Evolutionary conservation across 2,797 vertebrate species (phyloP).

Genomic region (Lates japonicus): DNA sequence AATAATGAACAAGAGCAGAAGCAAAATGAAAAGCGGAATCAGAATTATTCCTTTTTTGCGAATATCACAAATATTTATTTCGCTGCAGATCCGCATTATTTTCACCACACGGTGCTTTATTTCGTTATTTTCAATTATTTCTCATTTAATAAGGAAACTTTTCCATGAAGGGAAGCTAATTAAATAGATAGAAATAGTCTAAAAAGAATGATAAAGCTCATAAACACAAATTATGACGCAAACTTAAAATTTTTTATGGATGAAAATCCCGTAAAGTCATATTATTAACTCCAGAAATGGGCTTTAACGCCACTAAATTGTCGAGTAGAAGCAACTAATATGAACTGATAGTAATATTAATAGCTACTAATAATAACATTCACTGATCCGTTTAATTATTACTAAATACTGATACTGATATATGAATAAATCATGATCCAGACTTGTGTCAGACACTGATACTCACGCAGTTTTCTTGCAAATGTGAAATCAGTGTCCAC

Average conservation of each 20-base stretch:
- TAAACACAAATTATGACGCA: not conserved
- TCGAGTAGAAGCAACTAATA: not conserved
- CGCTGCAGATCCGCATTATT: not conserved
- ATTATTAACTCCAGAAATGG: not conserved
- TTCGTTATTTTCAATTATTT: not conserved
- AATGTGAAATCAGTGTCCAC: slow-evolving; percentile 19
- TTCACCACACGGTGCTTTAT: not conserved
- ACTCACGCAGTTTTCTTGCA: slow-evolving; percentile 42
- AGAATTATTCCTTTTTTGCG: not conserved
- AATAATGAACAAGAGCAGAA: not conserved
- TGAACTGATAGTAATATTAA: not conserved
- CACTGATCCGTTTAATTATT: not conserved
- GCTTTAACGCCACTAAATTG: not conserved
- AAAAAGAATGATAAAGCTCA: not conserved
- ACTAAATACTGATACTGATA: not conserved
- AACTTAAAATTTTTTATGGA: not conserved
- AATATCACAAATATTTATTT: not conserved
- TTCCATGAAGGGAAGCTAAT: not conserved
- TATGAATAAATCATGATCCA: not conserved
- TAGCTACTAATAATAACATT: not conserved
- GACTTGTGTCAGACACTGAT: slow-evolving; percentile 3
- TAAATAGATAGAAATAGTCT: not conserved
- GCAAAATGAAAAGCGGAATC: slow-evolving; percentile 1
- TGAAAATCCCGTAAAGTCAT: not conserved
- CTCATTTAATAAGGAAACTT: not conserved